These are phyloP conservation scores for Neelides folsomi DNA, from an alignment of 2,888 invertebrate genomes.

Conservation along the genomic window DNA sequence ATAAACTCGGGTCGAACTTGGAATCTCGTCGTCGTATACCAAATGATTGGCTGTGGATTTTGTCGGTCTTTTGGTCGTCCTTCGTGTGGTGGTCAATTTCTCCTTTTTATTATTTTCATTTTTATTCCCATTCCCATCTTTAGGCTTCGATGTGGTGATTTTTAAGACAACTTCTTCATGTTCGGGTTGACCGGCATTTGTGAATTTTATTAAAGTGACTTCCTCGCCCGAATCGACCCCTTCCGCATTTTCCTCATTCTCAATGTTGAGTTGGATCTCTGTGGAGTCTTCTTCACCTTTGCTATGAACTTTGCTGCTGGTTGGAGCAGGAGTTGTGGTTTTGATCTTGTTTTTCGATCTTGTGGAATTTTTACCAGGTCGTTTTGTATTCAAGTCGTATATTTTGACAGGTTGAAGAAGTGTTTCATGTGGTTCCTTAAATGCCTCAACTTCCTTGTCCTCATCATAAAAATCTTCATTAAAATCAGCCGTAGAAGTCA, in stretches of 20 bases:
- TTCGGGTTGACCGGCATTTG: not conserved
- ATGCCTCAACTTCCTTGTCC: not conserved
- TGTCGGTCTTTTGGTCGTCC: not conserved
- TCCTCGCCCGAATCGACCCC: not conserved
- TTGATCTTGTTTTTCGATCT: not conserved
- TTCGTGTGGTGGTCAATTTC: not conserved
- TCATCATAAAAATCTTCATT: slow-evolving; percentile 10
- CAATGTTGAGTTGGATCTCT: not conserved
- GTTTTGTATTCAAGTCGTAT: not conserved
- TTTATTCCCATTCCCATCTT: too few relatives aligned
- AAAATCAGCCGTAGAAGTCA: too few relatives aligned
- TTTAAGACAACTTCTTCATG: too few relatives aligned
- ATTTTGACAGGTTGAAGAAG: not conserved
- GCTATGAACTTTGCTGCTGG: not conserved
- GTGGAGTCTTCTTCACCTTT: not conserved
- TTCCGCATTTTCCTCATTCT: slow-evolving; percentile 1
- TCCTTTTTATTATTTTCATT: not conserved
- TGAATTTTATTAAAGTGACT: slow-evolving; percentile 2
- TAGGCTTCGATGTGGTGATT: too few relatives aligned
- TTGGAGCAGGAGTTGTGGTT: slow-evolving; percentile 1
- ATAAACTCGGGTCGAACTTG: slow-evolving; percentile 1
- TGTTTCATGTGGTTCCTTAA: not conserved
- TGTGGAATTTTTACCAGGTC: not conserved
- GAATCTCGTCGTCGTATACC: not conserved
- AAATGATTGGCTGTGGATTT: not conserved